A percentile compares a stretch with the other conserved stretches of the same genome.
These are phyloP conservation scores for Eupelmus urozonus DNA, from an alignment of 2,888 invertebrate genomes.

Conservation along the genomic window DNA sequence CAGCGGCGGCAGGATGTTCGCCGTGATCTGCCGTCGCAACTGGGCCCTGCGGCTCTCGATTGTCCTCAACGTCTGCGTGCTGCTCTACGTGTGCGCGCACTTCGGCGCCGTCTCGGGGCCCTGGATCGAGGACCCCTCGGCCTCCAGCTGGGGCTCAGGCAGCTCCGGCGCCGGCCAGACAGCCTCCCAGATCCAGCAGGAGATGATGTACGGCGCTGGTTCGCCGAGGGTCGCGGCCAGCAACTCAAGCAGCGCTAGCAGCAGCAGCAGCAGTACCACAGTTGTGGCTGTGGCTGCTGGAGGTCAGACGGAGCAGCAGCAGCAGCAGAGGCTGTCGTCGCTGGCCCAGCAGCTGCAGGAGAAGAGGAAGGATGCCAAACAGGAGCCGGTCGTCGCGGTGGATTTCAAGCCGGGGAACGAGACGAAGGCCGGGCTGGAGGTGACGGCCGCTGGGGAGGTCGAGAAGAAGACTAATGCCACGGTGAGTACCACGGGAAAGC, in stretches of 20 bases:
- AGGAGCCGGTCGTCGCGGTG: background rate
- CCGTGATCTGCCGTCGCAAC: conserved; percentile 80
- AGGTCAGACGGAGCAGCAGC: background rate
- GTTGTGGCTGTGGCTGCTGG: conserved; percentile 1
- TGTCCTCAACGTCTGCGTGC: conserved; percentile 85
- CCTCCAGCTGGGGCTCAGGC: conserved; percentile 67
- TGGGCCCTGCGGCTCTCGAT: conserved; percentile 87
- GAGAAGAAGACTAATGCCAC: conserved; percentile 36
- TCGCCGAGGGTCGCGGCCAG: conserved; percentile 62
- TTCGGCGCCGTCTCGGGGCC: conserved; percentile 76
- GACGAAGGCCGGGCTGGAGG: conserved; percentile 3
- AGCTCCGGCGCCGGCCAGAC: background rate
- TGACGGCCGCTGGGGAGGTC: background rate
- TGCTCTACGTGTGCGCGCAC: conserved; percentile 86
- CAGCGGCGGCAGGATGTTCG: conserved; percentile 60
- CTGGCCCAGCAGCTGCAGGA: background rate
- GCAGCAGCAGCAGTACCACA: background rate
- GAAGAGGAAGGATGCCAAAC: background rate
- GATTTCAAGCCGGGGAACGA: conserved; percentile 28
- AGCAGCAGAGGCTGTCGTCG: too few relatives aligned
- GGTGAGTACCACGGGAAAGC: too few relatives aligned
- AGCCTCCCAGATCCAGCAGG: conserved; percentile 75
- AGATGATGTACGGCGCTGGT: conserved; percentile 72
- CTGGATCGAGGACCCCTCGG: conserved; percentile 71
- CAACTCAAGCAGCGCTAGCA: background rate